Percentiles rank a stretch among this genome's conserved stretches.
These are phyloP conservation scores for Campopleginae sp. DNA, from an alignment of 2,888 invertebrate genomes.

Conservation along the genomic window DNA sequence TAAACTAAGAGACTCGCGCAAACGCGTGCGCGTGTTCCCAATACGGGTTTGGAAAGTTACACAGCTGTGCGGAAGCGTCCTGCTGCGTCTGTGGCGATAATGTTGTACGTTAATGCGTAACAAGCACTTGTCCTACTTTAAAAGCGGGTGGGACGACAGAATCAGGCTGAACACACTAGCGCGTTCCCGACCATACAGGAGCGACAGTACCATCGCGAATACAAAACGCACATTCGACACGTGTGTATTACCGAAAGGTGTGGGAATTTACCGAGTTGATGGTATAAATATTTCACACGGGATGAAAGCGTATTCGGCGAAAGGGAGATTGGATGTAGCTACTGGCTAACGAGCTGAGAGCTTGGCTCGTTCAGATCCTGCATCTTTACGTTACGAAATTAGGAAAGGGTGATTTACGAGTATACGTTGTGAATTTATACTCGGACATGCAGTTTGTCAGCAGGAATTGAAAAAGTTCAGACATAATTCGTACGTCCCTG, in stretches of 20 bases:
- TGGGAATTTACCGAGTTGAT: constrained; percentile 37
- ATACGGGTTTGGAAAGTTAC: constrained; percentile 47
- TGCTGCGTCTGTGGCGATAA: constrained; percentile 57
- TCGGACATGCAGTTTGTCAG: constrained; percentile 8
- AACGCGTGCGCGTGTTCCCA: constrained; percentile 2
- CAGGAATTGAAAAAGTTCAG: constrained; percentile 16
- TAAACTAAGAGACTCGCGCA: neutral
- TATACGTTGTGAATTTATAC: neutral
- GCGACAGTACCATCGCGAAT: constrained; percentile 1
- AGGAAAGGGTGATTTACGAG: neutral
- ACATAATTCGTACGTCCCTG: neutral
- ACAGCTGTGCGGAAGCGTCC: constrained; percentile 36
- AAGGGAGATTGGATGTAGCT: constrained; percentile 62
- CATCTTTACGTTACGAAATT: constrained; percentile 24
- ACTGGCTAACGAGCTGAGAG: constrained; percentile 16
- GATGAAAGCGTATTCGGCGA: constrained; percentile 57
- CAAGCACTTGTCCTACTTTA: constrained; percentile 64
- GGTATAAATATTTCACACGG: constrained; percentile 46
- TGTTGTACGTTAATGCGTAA: constrained; percentile 63
- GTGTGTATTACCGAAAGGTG: constrained; percentile 39
- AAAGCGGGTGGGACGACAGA: constrained; percentile 34
- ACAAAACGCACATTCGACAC: neutral
- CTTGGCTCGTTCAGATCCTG: constrained; percentile 5
- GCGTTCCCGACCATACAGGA: constrained; percentile 32
- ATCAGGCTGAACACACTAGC: constrained; percentile 18